phyloP scores from a whole-genome alignment of 2,797 vertebrate genomes.

The Etheostoma nigrum region DNA sequence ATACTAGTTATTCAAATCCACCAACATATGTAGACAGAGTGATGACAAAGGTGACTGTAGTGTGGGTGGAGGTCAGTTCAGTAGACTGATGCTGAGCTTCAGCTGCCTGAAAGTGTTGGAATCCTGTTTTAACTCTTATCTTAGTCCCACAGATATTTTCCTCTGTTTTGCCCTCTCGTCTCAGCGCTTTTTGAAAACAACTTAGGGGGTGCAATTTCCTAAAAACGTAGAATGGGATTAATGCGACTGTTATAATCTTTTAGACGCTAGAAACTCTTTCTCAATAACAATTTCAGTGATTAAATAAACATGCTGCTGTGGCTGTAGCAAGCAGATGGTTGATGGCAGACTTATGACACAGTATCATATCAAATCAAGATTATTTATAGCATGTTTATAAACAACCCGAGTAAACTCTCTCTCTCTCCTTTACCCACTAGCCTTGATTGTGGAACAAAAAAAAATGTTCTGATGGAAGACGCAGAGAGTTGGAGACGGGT shows the following conservation, averaged over 20 bases:
- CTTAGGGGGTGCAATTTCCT: too few relatives aligned
- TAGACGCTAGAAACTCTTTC: not conserved
- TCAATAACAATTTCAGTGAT: constrained; percentile 2
- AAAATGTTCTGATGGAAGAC: too few relatives aligned
- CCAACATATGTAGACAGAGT: not conserved
- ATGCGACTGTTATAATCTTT: not conserved
- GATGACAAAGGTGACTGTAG: not conserved
- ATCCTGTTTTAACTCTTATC: not conserved
- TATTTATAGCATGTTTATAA: too few relatives aligned
- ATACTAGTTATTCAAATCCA: not conserved
- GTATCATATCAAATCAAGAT: too few relatives aligned
- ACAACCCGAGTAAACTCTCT: too few relatives aligned
- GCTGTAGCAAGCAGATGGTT: not conserved
- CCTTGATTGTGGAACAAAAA: too few relatives aligned
- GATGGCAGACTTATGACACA: not conserved
- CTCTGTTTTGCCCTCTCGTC: too few relatives aligned
- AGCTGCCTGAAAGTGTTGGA: not conserved
- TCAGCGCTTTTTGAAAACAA: too few relatives aligned
- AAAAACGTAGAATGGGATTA: too few relatives aligned
- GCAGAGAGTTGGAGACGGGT: too few relatives aligned
- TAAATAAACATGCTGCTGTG: constrained; percentile 9
- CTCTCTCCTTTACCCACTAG: too few relatives aligned
- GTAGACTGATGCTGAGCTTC: not conserved
- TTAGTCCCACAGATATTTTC: too few relatives aligned
- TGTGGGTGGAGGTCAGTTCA: constrained; percentile 1